These are phyloP conservation scores for Charina bottae DNA, from an alignment of 2,113 vertebrate species.

Conservation along the genomic window DNA sequence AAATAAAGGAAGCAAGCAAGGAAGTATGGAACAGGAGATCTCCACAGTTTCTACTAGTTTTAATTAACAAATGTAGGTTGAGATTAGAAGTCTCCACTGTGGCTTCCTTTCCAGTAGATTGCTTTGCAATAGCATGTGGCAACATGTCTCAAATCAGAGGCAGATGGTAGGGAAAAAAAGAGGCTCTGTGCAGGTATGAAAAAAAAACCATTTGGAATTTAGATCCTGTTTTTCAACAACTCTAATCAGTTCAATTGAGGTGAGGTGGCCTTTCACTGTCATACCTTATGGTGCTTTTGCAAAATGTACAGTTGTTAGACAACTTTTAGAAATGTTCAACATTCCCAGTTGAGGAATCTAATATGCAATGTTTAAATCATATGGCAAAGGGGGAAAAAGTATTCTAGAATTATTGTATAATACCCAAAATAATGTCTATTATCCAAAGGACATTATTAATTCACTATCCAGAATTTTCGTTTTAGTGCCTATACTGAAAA, in stretches of 20 bases:
- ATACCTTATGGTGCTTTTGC: constrained; percentile 39
- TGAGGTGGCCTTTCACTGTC: constrained; percentile 55
- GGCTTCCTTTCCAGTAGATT: not conserved
- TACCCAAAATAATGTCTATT: no score
- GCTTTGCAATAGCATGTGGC: not conserved
- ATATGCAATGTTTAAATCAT: no score
- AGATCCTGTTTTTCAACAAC: constrained; percentile 50
- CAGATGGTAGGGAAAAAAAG: not conserved
- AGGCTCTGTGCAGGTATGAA: not conserved
- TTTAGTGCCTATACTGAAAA: no score
- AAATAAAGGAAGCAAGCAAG: not conserved
- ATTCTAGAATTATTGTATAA: no score
- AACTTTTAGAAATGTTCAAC: not conserved
- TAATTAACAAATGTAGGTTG: not conserved
- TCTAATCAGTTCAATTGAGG: not conserved
- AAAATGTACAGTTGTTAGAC: not conserved
- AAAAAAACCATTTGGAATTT: not conserved
- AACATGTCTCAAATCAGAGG: not conserved
- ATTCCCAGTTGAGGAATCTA: not conserved
- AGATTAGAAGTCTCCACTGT: not conserved
- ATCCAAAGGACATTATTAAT: no score
- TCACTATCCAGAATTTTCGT: no score
- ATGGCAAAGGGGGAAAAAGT: no score
- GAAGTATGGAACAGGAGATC: not conserved
- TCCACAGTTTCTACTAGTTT: not conserved